Base-by-base conservation (phyloP, 2,888 invertebrate genomes). In the Limenitis camilla region DNA sequence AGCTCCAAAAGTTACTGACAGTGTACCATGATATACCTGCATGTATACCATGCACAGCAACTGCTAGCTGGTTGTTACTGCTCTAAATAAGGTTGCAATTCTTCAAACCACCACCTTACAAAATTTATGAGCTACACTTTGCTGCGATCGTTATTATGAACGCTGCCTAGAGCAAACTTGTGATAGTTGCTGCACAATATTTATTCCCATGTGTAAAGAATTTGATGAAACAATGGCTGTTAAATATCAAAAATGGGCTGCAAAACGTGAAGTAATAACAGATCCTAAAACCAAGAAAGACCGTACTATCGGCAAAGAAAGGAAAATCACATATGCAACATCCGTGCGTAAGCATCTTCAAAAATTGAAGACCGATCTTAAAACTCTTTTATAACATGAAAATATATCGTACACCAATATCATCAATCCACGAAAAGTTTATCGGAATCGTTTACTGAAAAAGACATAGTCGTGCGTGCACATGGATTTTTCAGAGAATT, bases 361-460 rank as follows among this genome's bases (percentile, higher is more conserved):
- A 10, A n/a, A 38, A 38, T 38, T 38, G 38, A 10, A 38, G 11
- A 38, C 6, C 11, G 11, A 38, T 10, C 7, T 10, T 5, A 10
- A n/a, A 31, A 49, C 35, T 7, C 62, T 53, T 60, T 56, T 49
- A 51, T 10, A 47, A 2, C 61, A 64, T 53, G 55, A 61, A 41
- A 50, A 56, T 61, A 62, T 51, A 64, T 63, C 42, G n/a, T 47
- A 3, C 60, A 60, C n/a, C 58, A 58, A 31, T 52, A 54, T 36
- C n/a, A n/a, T n/a, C 47, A 41, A 9, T 49, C 54, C 33, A 28
- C 54, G 7, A 55, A 47, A 48, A 32, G n/a, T 53, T 30, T 50
- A 40, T 31, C 61, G 60, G 47, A 19, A 55, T 54, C 56, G 52
- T 38, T 43, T 9, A 43, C 31, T 8, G 35, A 43, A n/a, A 10